Percentiles rank a stretch among this genome's conserved stretches.
phyloP scores from a whole-genome alignment of 2,888 invertebrate species.

The Drosophila niveifrons region DNA sequence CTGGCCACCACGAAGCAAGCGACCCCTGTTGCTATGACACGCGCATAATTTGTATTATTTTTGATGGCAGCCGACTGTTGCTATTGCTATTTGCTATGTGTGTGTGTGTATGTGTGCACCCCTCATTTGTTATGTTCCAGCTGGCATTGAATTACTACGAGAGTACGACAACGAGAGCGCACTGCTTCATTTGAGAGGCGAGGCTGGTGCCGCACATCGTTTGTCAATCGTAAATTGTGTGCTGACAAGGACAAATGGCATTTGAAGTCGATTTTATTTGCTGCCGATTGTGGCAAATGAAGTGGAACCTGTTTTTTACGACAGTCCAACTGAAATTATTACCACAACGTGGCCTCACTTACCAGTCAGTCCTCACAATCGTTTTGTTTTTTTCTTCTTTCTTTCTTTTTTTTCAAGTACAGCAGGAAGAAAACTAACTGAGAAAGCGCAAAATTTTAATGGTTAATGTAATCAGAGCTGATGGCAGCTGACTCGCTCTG shows the following conservation, averaged over 20 bases:
- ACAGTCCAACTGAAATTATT: slow-evolving; percentile 33
- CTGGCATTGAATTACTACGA: slow-evolving; percentile 63
- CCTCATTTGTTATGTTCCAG: slow-evolving; percentile 59
- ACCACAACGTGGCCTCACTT: slow-evolving; percentile 14
- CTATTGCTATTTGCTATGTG: slow-evolving; percentile 1
- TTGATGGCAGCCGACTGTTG: slow-evolving; percentile 56
- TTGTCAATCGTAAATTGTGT: slow-evolving; percentile 75
- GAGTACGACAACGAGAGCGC: slow-evolving; percentile 4
- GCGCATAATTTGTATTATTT: slow-evolving; percentile 69
- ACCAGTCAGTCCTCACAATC: not conserved
- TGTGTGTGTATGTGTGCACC: not conserved
- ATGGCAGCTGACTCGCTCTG: slow-evolving; percentile 14
- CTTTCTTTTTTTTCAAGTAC: not conserved
- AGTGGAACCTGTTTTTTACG: slow-evolving; percentile 63
- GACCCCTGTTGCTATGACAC: slow-evolving; percentile 51
- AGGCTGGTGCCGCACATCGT: slow-evolving; percentile 58
- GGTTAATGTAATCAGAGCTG: slow-evolving; percentile 62
- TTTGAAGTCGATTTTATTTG: slow-evolving; percentile 73
- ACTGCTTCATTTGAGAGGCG: slow-evolving; percentile 29
- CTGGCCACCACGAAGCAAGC: not conserved
- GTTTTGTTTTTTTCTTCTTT: too few relatives aligned
- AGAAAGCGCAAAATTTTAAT: slow-evolving; percentile 36
- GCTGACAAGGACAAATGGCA: slow-evolving; percentile 78
- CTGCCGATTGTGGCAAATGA: slow-evolving; percentile 72
- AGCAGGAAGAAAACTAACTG: not conserved